Conservation (phyloP, 2,113 vertebrate genomes). For the Myiopsitta monachus region DNA sequence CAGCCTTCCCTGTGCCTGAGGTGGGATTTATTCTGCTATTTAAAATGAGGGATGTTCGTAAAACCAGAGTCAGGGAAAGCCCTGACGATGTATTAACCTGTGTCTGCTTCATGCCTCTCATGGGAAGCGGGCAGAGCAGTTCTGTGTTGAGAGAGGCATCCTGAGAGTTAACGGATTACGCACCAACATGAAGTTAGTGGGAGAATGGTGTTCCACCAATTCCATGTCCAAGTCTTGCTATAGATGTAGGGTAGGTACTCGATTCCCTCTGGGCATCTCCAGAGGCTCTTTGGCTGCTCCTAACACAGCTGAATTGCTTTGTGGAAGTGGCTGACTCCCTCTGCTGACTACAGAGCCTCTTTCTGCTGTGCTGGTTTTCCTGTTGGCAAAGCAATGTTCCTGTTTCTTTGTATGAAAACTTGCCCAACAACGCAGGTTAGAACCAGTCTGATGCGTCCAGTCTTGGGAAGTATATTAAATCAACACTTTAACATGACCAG, state of each 20-base stretch:
- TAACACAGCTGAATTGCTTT: neutral
- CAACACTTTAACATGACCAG: neutral
- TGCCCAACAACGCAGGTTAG: neutral
- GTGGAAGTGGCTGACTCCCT: neutral
- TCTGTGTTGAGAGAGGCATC: neutral
- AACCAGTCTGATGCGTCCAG: neutral
- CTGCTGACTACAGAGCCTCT: neutral
- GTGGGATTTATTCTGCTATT: neutral
- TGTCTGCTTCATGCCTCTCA: neutral
- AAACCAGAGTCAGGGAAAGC: neutral
- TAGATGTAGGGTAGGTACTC: neutral
- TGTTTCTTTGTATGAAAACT: neutral
- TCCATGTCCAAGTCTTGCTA: neutral
- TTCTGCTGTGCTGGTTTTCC: neutral
- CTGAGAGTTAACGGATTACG: neutral
- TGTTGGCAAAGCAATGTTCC: neutral
- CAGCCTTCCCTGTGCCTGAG: neutral
- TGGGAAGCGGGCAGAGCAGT: neutral
- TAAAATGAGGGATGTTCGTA: neutral
- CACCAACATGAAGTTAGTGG: neutral
- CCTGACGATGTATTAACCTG: neutral
- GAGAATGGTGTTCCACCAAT: neutral
- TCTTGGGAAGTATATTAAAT: neutral
- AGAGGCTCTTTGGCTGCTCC: neutral
- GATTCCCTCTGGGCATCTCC: neutral